A percentile compares a stretch with the other conserved stretches of the same genome.
phyloP scores from a whole-genome alignment of 1,140 invertebrate species.

The Eurosta solidaginis region DNA sequence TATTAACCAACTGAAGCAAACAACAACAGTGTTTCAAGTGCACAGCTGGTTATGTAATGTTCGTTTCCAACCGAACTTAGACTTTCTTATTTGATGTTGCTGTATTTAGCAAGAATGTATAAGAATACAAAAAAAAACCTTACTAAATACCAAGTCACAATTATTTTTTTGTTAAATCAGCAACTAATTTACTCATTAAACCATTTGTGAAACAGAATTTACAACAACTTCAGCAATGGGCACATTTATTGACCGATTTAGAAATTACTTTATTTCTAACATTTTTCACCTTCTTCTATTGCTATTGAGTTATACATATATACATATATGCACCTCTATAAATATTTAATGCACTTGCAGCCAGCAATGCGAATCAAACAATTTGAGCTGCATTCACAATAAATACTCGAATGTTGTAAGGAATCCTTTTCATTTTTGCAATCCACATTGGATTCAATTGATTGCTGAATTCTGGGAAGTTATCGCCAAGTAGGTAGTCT shows the following conservation, averaged over 20 bases:
- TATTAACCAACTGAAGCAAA: background rate
- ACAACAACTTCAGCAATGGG: conserved; percentile 20
- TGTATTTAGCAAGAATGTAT: too few relatives aligned
- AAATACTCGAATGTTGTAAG: too few relatives aligned
- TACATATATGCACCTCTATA: background rate
- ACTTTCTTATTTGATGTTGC: too few relatives aligned
- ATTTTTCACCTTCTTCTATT: background rate
- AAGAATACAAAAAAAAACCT: too few relatives aligned
- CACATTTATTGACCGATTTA: background rate
- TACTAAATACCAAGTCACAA: background rate
- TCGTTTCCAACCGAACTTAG: too few relatives aligned
- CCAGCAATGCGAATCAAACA: too few relatives aligned
- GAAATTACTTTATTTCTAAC: background rate
- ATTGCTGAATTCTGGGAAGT: conserved; percentile 4
- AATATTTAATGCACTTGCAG: too few relatives aligned
- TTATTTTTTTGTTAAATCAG: conserved; percentile 4
- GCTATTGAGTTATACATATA: background rate
- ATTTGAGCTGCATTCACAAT: too few relatives aligned
- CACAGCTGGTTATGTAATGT: too few relatives aligned
- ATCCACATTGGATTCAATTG: background rate
- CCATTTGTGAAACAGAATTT: conserved; percentile 12
- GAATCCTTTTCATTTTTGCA: background rate
- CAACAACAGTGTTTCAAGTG: background rate
- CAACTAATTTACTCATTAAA: conserved; percentile 18
- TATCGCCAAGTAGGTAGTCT: conserved; percentile 4